Base-by-base conservation (phyloP, 2,113 vertebrate genomes). In the Hippocampus zosterae region DNA sequence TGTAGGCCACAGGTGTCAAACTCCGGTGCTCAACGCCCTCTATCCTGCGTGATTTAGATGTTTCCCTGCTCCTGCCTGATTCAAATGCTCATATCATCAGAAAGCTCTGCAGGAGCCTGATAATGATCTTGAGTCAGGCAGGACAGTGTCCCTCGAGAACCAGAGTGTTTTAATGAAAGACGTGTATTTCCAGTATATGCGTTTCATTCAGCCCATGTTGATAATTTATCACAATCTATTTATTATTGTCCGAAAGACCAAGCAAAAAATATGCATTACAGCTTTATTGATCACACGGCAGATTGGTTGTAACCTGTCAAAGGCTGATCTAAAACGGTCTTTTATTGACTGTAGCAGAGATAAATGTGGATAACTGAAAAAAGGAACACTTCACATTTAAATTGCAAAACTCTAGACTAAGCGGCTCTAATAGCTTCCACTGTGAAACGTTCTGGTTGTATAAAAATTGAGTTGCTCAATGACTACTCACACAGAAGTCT, bases 241-340 rank as follows among this genome's bases (percentile, higher is more conserved):
- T 72, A 60, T 69, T 76, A 79, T 71, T 69, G 68, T 70, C 71
- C 79, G 68, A 5, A 40, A 66, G 79, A 76, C 79, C 60, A 80
- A 68, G 78, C 61, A 65, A 75, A 79, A 85, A 85, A 71, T 65
- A 79, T 61, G 70, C 68, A 75, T 86, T 90, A 82, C 86, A 79
- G 75, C 67, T 73, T 60, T 81, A 90, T 86, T 83, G 87, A 90
- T 87, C 83, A 73, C 78, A 76, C 65, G 85, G 74, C 81, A 86
- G 77, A 88, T 89, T 85, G 85, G 73, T 79, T 76, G 68, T 79
- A 80, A 83, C 79, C 69, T 86, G 79, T 88, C 80, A 88, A 87
- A 82, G 16, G 8, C 78, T 71, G 64, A 64, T 85, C 27, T 74
- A 69, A 79, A 73, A n/a, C 68, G 65, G 68, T 89, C 46, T 5